Evolutionary conservation across 2,888 invertebrate species (phyloP).

Genomic region (Ormyrus pomaceus): DNA sequence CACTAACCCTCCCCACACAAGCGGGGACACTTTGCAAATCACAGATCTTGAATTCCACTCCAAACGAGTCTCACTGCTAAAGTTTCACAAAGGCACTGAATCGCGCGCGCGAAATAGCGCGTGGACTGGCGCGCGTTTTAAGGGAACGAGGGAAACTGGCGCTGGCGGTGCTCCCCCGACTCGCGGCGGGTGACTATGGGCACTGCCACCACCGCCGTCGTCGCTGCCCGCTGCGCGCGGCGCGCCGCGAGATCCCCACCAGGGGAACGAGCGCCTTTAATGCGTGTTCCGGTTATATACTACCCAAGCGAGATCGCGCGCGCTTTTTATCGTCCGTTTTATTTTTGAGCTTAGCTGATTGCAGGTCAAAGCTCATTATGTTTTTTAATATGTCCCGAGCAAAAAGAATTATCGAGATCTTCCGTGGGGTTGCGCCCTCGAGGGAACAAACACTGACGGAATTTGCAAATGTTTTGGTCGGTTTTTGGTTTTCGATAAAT

Average conservation of each 20-base stretch:
- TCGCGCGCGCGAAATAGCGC: conserved; percentile 1
- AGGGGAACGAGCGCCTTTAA: conserved; percentile 64
- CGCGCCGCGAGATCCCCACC: conserved; percentile 62
- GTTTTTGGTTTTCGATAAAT: no score
- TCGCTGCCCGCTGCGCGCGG: background rate
- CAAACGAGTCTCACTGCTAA: background rate
- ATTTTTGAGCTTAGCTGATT: conserved; percentile 31
- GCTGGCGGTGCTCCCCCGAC: no score
- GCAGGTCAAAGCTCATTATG: conserved; percentile 10
- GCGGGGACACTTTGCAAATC: no score
- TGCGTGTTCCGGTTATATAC: conserved; percentile 61
- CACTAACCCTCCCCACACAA: no score
- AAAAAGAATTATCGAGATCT: no score
- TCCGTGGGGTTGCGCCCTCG: no score
- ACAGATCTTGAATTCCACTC: background rate
- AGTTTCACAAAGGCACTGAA: background rate
- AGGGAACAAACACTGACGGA: no score
- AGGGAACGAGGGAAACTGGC: background rate
- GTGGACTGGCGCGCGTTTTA: background rate
- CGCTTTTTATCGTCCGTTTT: conserved; percentile 25
- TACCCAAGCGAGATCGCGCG: conserved; percentile 54
- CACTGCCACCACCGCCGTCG: no score
- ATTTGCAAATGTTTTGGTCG: no score
- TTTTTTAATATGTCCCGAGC: no score
- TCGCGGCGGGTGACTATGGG: no score